Evolutionary conservation across 2,797 vertebrate species (phyloP).

Genomic region (Acrossocheilus fasciatus): DNA sequence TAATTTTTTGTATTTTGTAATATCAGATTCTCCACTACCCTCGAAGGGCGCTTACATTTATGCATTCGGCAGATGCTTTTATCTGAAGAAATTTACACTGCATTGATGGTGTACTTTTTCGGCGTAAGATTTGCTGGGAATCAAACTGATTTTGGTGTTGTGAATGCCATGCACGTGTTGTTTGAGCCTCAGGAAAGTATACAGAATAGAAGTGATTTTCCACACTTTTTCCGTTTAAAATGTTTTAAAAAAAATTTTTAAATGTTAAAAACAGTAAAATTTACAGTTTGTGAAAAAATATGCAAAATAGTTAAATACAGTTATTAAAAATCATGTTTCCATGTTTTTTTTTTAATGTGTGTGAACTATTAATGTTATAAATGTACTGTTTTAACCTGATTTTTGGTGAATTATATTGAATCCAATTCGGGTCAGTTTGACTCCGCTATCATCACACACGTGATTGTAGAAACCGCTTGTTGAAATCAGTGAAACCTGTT

Average conservation of each 20-base stretch:
- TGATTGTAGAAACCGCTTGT: too few species aligned
- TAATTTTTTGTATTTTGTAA: too few species aligned
- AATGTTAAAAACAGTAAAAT: not conserved
- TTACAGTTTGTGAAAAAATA: not conserved
- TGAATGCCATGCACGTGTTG: not conserved
- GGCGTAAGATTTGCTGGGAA: not conserved
- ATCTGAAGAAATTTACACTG: not conserved
- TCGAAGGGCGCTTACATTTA: not conserved
- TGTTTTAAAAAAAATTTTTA: too few species aligned
- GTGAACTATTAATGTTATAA: too few species aligned
- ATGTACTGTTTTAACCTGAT: too few species aligned
- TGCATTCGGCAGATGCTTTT: not conserved
- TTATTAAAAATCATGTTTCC: too few species aligned
- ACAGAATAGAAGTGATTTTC: not conserved
- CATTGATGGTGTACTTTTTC: not conserved
- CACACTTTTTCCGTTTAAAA: not conserved
- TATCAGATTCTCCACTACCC: not conserved
- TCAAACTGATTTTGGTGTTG: not conserved
- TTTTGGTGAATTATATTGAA: not conserved
- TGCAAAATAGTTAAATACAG: not conserved
- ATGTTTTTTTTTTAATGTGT: too few species aligned
- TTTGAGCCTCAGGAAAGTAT: too few species aligned
- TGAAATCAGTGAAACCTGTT: not conserved
- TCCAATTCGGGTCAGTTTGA: not conserved
- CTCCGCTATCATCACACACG: too few species aligned